Base-by-base conservation (phyloP, 2,113 vertebrate genomes). In the Ondatra zibethicus region DNA sequence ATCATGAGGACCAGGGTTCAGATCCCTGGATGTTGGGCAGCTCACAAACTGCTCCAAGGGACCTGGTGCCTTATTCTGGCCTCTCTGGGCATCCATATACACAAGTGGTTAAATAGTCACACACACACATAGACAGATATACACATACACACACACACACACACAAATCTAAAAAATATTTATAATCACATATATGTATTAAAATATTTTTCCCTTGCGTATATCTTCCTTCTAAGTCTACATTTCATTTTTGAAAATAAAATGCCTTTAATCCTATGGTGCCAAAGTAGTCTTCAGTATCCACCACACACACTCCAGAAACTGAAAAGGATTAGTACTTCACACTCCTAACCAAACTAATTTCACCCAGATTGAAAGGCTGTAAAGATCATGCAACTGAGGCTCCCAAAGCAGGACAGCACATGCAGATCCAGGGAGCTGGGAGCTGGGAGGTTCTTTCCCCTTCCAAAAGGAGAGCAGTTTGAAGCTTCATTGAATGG, bases 401-500 rank as follows among this genome's bases (percentile, higher is more conserved):
- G 93, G 76, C 88, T 89, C n/a, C 84, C 70, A 52, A 89, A 94
- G 96, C 82, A 84, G 95, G 97, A 95, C 93, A 78, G 58, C 55
- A 90, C 95, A 75, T 88, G 77, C 91, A 89, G 96, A 95, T 82
- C 94, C 96, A 93, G 72, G 95, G 97, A 97, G 89, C 77, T 45
- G 93, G 82, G 76, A 52, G 39, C 94, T 39, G 88, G n/a, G 70
- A 92, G 93, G 93, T 63, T 42, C 93, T 63, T 92, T 97, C 27
- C 92, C 91, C 70, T 92, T 84, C 92, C 96, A 95, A 72, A 96
- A 96, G 92, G 96, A 97, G 93, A 92, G 78, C 42, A 81, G 39
- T 97, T 97, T 95, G 96, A 98, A 96, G 95, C 97, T 75, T 91
- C 95, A 16, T 96, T 88, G 94, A 97, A 97, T 36, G 75, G 96